Evolutionary conservation across 2,797 vertebrate genomes (phyloP).

Genomic region (Leptatherina wallacei): DNA sequence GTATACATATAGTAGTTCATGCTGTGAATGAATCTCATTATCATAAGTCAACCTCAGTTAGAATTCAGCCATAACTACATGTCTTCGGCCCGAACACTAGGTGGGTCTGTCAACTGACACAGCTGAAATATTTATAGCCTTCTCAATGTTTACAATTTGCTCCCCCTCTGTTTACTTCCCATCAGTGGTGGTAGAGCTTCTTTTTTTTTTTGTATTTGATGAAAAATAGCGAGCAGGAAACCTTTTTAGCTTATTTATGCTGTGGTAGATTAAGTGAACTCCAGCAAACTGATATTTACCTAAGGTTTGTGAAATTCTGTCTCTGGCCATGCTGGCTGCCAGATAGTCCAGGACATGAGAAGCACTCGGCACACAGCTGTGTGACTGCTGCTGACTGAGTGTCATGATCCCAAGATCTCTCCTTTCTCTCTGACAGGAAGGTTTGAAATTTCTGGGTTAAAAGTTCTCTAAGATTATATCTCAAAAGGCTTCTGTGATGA

Average conservation of each 20-base stretch:
- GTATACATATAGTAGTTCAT: constrained; percentile 41
- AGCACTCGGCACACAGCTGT: constrained; percentile 79
- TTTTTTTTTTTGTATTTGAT: constrained; percentile 23
- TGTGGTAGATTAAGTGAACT: constrained; percentile 51
- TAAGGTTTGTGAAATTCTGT: constrained; percentile 60
- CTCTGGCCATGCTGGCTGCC: constrained; percentile 75
- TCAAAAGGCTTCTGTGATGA: constrained; percentile 83
- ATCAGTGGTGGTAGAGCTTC: constrained; percentile 31
- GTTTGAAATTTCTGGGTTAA: constrained; percentile 85
- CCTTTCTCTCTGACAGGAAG: constrained; percentile 84
- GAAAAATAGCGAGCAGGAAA: constrained; percentile 35
- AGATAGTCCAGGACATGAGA: constrained; percentile 78
- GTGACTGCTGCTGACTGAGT: constrained; percentile 84
- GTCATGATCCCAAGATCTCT: constrained; percentile 84
- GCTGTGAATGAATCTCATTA: constrained; percentile 75
- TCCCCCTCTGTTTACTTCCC: constrained; percentile 56
- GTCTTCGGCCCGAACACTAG: constrained; percentile 58
- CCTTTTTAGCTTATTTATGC: constrained; percentile 42
- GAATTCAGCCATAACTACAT: constrained; percentile 70
- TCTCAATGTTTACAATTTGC: constrained; percentile 63
- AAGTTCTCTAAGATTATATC: constrained; percentile 85
- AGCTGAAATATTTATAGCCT: constrained; percentile 62
- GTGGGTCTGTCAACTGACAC: constrained; percentile 69
- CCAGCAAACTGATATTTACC: constrained; percentile 59
- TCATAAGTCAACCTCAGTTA: constrained; percentile 67